A percentile compares a stretch with the other conserved stretches of the same genome.
Evolutionary conservation across 2,113 vertebrate genomes (phyloP).

Genomic region (Elanoides forficatus): DNA sequence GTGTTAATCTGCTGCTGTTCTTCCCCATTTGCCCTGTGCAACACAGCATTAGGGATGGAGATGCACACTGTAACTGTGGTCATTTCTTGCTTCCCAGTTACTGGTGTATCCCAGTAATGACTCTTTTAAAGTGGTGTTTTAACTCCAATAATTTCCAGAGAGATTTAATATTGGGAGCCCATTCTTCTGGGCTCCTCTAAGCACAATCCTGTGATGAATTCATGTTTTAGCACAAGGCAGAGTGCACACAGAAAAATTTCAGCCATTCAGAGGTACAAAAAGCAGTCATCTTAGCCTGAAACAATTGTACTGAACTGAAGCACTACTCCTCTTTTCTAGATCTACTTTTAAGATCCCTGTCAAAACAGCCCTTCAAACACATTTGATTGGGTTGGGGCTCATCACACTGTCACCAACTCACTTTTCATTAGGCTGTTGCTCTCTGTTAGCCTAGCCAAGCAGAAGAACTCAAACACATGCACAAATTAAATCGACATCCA

Average conservation of each 20-base stretch:
- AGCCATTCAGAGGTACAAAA: neutral
- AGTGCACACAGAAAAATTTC: neutral
- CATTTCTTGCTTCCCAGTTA: neutral
- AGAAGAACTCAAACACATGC: slow-evolving; percentile 99
- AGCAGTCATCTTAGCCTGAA: slow-evolving; percentile 25
- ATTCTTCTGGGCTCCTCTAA: neutral
- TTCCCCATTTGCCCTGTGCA: neutral
- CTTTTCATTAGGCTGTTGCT: slow-evolving; percentile 95
- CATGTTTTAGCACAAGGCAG: neutral
- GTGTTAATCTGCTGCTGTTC: neutral
- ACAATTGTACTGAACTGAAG: slow-evolving; percentile 56
- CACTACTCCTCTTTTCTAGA: slow-evolving; percentile 67
- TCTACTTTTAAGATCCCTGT: slow-evolving; percentile 78
- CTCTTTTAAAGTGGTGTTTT: neutral
- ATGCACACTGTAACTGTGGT: neutral
- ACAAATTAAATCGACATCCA: slow-evolving; percentile 99
- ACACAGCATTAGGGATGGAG: neutral
- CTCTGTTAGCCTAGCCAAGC: slow-evolving; percentile 94
- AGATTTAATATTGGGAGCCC: neutral
- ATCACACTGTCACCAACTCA: slow-evolving; percentile 91
- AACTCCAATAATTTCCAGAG: neutral
- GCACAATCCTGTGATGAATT: neutral
- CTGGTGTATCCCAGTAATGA: neutral
- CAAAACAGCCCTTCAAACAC: slow-evolving; percentile 87
- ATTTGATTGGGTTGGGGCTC: slow-evolving; percentile 90